Evolutionary conservation across 2,888 invertebrate species (phyloP), one percentile per base, ranked within the genome.

Genomic region (Muscina levida): DNA sequence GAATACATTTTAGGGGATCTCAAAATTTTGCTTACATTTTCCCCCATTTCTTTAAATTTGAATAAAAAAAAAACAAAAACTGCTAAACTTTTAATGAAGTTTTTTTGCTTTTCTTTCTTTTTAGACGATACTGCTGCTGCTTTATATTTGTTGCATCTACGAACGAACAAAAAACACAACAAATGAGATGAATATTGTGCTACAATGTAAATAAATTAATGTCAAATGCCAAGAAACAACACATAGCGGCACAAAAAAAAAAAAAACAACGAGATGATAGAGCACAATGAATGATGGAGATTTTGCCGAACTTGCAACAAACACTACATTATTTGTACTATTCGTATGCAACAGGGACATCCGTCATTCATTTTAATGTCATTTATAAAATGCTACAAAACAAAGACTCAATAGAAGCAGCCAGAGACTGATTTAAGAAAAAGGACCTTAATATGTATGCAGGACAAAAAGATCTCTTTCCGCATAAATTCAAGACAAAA

Each of bases 291-390:
- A 17, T 15, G 59, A 37, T 19, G 39, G 19, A 39, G 39, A 59
- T 15, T 10, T 19, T 68, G 71, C 39, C 37, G 17, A 19, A 59
- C 39, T 19, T 59, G 59, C 59, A 37, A n/a, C 59, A 59, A 37
- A n/a, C 59, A 59, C 17, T 19, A 48, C 59, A 59, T 37, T 51
- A 59, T 19, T 59, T 37, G 39, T 59, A 39, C 4, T 8, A 31
- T 8, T 31, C 8, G 31, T 59, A 37, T 59, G 59, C 74, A 77
- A 77, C 81, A 71, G 77, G 73, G 71, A 73, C 71, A 81, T 77
- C 73, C 71, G 70, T 77, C 77, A 77, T 72, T 77, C 77, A 77
- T 72, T 77, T 62, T 17, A 72, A 66, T 68, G 74, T 74, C 77
- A 77, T 77, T 77, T 81, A 77, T 80, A 77, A 77, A 80, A 77